phyloP scores from a whole-genome alignment of 2,113 vertebrate genomes.

The Alces alces region DNA sequence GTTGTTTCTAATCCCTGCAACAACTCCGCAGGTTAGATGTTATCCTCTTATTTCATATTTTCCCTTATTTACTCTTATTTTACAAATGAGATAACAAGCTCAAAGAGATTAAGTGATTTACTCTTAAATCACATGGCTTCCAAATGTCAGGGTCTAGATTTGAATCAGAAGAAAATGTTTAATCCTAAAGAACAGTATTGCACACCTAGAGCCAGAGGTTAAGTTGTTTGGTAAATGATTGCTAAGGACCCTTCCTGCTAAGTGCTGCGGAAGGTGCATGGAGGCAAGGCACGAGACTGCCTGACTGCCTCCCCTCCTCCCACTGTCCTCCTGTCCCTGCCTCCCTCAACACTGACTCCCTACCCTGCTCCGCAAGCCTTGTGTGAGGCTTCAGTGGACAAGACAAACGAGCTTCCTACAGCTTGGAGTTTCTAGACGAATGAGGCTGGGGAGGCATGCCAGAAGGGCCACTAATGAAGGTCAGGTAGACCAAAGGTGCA shows the following conservation, averaged over 20 bases:
- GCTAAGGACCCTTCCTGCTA: background rate
- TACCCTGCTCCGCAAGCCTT: background rate
- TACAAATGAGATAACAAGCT: background rate
- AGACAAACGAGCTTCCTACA: background rate
- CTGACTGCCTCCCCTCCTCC: background rate
- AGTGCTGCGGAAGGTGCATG: fast-evolving
- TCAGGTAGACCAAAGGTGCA: background rate
- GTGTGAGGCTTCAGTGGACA: background rate
- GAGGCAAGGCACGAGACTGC: too few species aligned
- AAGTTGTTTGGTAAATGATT: background rate
- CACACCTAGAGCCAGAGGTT: background rate
- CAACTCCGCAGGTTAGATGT: background rate
- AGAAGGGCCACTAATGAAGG: background rate
- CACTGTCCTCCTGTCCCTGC: background rate
- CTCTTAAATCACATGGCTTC: background rate
- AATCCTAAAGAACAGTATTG: background rate
- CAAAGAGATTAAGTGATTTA: background rate
- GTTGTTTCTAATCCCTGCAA: background rate
- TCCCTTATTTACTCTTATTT: background rate
- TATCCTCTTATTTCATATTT: background rate
- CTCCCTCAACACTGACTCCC: background rate
- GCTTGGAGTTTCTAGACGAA: background rate
- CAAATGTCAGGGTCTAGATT: background rate
- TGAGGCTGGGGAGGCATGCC: background rate
- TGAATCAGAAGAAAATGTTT: background rate